Evolutionary conservation across 2,888 invertebrate genomes (phyloP).

Genomic region (Branchinecta sandiegonensis): DNA sequence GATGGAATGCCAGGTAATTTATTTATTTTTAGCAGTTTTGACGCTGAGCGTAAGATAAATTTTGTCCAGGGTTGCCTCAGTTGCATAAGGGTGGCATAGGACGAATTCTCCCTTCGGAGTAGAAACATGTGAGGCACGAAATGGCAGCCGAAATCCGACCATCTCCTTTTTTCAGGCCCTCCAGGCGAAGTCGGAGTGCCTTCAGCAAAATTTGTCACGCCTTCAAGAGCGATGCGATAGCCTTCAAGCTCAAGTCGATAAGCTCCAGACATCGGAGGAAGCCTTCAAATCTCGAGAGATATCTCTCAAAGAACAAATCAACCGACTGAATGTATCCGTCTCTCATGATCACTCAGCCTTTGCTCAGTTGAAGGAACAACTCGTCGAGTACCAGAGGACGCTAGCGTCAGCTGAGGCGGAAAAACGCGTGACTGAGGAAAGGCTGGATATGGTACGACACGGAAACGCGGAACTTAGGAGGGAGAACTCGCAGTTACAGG

Average conservation of each 20-base stretch:
- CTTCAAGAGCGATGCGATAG: conserved; percentile 8
- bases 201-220: background rate
- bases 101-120: no score
- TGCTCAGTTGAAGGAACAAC: background rate
- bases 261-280: background rate
- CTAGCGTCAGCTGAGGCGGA: background rate
- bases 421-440: background rate
- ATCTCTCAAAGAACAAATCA: background rate
- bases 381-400: background rate
- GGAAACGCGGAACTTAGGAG: conserved; percentile 5
- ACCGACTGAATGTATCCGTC: background rate
- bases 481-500: conserved; percentile 3
- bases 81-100: no score
- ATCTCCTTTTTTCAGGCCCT: background rate
- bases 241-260: conserved; percentile 3
- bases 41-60: no score
- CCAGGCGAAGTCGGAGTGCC: background rate
- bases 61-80: no score
- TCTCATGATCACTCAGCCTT: background rate
- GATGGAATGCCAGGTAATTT: background rate
- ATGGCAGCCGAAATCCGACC: background rate
- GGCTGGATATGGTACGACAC: background rate
- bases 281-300: background rate
- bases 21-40: no score
- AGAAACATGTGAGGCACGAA: no score